Evolutionary conservation across 2,797 vertebrate species (phyloP).

Genomic region (Acanthiza pusilla): DNA sequence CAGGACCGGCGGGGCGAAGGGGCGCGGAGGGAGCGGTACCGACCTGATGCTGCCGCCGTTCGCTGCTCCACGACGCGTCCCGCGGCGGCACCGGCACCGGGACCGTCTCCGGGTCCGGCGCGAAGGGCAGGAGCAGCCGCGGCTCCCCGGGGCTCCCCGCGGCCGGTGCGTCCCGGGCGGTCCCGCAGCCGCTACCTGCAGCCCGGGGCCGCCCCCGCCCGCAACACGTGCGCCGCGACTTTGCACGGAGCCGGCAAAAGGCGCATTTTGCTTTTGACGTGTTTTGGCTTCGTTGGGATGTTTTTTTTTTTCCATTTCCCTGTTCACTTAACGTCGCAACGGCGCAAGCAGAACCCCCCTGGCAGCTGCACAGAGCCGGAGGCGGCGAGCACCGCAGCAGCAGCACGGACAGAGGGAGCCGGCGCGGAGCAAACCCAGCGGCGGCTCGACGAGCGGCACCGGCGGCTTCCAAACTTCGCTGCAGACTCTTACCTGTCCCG

Average conservation of each 20-base stretch:
- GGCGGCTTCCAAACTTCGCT: neutral
- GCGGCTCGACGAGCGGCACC: neutral
- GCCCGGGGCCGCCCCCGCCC: neutral
- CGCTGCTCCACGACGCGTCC: neutral
- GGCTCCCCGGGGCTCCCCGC: neutral
- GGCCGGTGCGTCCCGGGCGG: neutral
- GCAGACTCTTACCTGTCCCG: conserved; percentile 7
- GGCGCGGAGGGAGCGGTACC: neutral
- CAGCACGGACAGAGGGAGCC: neutral
- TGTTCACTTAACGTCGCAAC: neutral
- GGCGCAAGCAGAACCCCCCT: neutral
- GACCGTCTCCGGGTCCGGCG: neutral
- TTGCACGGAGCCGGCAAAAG: neutral
- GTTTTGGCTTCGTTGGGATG: neutral
- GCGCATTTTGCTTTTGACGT: neutral
- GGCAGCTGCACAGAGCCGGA: neutral
- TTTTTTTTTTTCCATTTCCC: neutral
- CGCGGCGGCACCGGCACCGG: neutral
- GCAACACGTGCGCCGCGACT: conserved; percentile 4
- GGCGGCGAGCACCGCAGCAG: neutral
- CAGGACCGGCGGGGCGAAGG: neutral
- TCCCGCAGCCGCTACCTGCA: neutral
- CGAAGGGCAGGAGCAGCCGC: neutral
- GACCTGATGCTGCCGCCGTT: neutral
- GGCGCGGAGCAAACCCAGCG: neutral